These are phyloP conservation scores for Archegozetes longisetosus DNA, from an alignment of 1,140 invertebrate species.

Conservation along the genomic window DNA sequence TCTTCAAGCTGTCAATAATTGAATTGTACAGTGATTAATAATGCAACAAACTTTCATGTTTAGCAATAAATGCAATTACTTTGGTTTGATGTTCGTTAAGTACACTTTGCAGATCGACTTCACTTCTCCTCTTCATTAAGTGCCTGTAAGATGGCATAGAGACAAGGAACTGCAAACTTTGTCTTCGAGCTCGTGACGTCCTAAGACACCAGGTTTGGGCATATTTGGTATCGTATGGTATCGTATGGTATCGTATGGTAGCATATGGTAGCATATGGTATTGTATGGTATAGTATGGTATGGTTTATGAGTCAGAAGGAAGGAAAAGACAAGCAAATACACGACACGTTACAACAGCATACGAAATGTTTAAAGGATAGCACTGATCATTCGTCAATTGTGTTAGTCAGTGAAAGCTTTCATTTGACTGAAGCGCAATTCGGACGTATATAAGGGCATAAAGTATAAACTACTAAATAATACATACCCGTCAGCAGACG, in stretches of 20 bases:
- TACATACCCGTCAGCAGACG: slow-evolving; percentile 23
- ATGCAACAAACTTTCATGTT: background rate
- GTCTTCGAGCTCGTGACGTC: background rate
- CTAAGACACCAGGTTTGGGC: background rate
- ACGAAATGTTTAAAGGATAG: too few species aligned
- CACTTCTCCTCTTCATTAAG: slow-evolving; percentile 19
- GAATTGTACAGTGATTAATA: background rate
- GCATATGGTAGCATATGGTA: too few species aligned
- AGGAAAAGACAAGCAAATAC: background rate
- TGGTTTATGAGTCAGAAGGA: background rate
- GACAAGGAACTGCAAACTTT: slow-evolving; percentile 12
- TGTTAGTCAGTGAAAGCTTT: too few species aligned
- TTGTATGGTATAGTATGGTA: too few species aligned
- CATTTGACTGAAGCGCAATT: too few species aligned
- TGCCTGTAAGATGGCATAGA: slow-evolving; percentile 16
- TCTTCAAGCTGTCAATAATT: slow-evolving; percentile 25
- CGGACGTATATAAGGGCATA: too few species aligned
- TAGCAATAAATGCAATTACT: slow-evolving; percentile 7
- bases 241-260: too few species aligned
- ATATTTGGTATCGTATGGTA: too few species aligned
- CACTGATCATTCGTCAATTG: too few species aligned
- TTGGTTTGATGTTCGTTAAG: slow-evolving; percentile 16
- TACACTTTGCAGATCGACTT: slow-evolving; percentile 15
- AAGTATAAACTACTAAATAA: background rate
- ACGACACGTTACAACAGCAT: background rate